These are phyloP conservation scores for Leptopilina syphax DNA, from an alignment of 2,888 invertebrate species.

Conservation along the genomic window DNA sequence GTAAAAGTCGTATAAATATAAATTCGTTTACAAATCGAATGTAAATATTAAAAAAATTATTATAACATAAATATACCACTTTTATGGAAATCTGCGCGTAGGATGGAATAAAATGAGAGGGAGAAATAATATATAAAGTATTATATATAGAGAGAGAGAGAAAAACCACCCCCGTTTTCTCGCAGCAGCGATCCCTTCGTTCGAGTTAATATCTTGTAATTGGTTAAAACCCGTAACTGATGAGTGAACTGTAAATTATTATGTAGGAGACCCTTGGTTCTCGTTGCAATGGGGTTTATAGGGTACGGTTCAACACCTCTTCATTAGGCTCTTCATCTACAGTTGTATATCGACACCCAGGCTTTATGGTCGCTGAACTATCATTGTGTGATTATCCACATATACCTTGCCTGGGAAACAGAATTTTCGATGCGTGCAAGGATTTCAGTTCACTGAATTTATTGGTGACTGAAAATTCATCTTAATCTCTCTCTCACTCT, in stretches of 20 bases:
- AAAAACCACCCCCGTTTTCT: conserved; percentile 48
- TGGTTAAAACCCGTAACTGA: conserved; percentile 76
- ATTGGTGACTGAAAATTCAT: conserved; percentile 5
- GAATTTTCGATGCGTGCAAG: not conserved
- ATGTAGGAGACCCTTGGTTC: conserved; percentile 69
- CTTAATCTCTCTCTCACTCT: not conserved
- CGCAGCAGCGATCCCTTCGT: conserved; percentile 46
- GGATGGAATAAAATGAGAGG: too few species aligned
- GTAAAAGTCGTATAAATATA: too few species aligned
- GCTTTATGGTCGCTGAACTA: conserved; percentile 34
- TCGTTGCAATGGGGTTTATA: conserved; percentile 69
- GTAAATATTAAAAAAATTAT: too few species aligned
- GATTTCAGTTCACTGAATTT: conserved; percentile 27
- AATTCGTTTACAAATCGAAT: too few species aligned
- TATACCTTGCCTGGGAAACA: conserved; percentile 22
- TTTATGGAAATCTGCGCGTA: too few species aligned
- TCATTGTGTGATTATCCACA: conserved; percentile 43
- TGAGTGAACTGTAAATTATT: conserved; percentile 74
- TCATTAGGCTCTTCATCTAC: conserved; percentile 72
- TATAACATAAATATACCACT: too few species aligned
- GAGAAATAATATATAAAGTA: too few species aligned
- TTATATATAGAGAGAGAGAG: not conserved
- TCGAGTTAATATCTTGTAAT: conserved; percentile 71
- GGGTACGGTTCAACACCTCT: conserved; percentile 76
- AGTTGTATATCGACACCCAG: conserved; percentile 40